phyloP scores from a whole-genome alignment of 2,113 vertebrate species.

The Irena cyanogastra region DNA sequence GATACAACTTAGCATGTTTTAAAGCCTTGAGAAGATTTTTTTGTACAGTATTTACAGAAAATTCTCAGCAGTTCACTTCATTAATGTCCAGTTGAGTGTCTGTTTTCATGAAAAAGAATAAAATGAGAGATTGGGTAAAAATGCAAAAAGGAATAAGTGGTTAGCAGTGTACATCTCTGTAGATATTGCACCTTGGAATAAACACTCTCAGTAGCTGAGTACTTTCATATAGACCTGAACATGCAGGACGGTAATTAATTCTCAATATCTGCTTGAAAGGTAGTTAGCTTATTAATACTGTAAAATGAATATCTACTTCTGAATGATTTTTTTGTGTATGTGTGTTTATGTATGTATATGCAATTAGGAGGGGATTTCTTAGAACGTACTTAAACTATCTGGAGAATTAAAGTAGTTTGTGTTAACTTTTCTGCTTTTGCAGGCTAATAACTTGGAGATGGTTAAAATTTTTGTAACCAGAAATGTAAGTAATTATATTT shows the following conservation, averaged over 20 bases:
- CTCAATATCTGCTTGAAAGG: background rate
- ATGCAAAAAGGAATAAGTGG: background rate
- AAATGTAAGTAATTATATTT: background rate
- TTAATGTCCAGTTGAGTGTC: background rate
- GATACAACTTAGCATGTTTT: background rate
- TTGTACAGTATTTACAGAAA: background rate
- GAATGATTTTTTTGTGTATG: background rate
- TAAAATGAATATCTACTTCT: background rate
- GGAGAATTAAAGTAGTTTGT: background rate
- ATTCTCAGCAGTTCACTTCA: background rate
- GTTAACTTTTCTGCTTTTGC: background rate
- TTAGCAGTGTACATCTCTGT: background rate
- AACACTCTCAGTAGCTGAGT: background rate
- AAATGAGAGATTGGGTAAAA: background rate
- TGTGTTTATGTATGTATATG: background rate
- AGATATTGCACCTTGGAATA: background rate
- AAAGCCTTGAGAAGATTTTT: background rate
- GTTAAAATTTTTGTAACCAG: constrained; percentile 23
- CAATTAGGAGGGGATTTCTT: background rate
- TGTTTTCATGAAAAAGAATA: background rate
- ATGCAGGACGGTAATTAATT: background rate
- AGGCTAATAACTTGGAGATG: constrained; percentile 3
- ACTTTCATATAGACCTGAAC: background rate
- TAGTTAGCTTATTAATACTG: background rate
- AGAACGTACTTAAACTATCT: background rate